A percentile compares a stretch with the other conserved stretches of the same genome.
Conservation (phyloP, 2,888 invertebrate species). For the Drosophila robusta region DNA sequence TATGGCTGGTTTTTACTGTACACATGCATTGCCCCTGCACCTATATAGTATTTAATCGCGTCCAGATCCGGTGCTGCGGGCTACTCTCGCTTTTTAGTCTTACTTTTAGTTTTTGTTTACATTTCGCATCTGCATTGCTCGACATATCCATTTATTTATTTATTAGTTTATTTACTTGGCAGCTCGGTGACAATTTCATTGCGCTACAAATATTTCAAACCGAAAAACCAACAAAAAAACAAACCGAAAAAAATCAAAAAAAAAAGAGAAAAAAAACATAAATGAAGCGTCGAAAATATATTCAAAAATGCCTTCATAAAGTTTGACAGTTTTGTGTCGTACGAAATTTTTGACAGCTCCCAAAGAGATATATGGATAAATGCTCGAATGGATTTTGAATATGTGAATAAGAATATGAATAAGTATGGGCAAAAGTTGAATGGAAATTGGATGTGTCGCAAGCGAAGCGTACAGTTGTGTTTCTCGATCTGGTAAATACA, state of each 20-base stretch:
- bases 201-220: conserved; percentile 53
- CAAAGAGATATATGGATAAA: conserved; percentile 45
- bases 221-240: not conserved
- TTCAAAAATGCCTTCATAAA: conserved; percentile 51
- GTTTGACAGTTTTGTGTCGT: conserved; percentile 68
- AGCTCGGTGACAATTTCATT: conserved; percentile 69
- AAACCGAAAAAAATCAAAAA: not conserved
- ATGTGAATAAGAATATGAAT: conserved; percentile 25
- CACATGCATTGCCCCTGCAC: conserved; percentile 3
- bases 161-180: conserved; percentile 65
- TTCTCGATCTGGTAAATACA: not conserved
- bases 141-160: conserved; percentile 41
- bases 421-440: conserved; percentile 24
- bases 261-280: conserved; percentile 2
- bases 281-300: conserved; percentile 31
- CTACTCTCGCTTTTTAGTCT: conserved; percentile 23
- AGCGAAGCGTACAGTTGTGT: conserved; percentile 33
- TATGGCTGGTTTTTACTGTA: conserved; percentile 19
- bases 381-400: conserved; percentile 27
- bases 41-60: conserved; percentile 11
- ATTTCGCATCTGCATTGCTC: conserved; percentile 32
- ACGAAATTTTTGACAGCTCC: conserved; percentile 59
- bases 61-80: conserved; percentile 18
- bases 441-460: conserved; percentile 23
- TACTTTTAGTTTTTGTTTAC: conserved; percentile 11